These are phyloP conservation scores for Typhlichthys eigenmanni DNA, from an alignment of 2,797 vertebrate genomes.

Conservation along the genomic window DNA sequence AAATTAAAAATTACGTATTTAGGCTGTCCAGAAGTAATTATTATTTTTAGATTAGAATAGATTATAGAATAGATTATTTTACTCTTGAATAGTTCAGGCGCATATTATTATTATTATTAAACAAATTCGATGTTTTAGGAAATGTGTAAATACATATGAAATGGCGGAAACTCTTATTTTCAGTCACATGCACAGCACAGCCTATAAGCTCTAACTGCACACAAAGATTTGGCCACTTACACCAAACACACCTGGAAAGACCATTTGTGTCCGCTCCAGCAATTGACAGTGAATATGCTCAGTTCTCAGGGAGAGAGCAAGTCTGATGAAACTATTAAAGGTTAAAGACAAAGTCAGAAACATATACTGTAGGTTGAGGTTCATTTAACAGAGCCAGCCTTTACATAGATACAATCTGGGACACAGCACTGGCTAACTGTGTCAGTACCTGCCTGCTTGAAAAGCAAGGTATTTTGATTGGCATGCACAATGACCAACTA, in stretches of 20 bases:
- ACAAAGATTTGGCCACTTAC: conserved; percentile 5
- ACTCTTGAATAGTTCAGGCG: no score
- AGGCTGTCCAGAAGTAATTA: no score
- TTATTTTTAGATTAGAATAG: no score
- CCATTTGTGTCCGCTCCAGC: conserved; percentile 9
- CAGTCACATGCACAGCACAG: not conserved
- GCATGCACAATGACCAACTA: not conserved
- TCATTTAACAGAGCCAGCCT: no score
- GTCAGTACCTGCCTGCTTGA: no score
- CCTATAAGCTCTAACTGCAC: not conserved
- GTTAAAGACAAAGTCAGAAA: conserved; percentile 28
- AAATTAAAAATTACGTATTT: no score
- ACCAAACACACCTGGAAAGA: conserved; percentile 49
- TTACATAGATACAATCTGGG: no score
- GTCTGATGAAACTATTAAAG: conserved; percentile 4
- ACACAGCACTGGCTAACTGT: no score
- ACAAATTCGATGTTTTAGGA: no score
- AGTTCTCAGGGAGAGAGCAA: not conserved
- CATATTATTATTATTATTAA: no score
- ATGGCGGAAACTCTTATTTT: not conserved
- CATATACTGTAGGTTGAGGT: conserved; percentile 27
- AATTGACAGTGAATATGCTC: conserved; percentile 3
- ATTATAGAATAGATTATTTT: no score
- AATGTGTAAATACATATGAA: not conserved
- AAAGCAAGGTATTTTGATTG: no score